A percentile compares a stretch with the other conserved stretches of the same genome.
These are phyloP conservation scores for Drosophila sturtevanti DNA, from an alignment of 1,140 invertebrate species.

Conservation along the genomic window DNA sequence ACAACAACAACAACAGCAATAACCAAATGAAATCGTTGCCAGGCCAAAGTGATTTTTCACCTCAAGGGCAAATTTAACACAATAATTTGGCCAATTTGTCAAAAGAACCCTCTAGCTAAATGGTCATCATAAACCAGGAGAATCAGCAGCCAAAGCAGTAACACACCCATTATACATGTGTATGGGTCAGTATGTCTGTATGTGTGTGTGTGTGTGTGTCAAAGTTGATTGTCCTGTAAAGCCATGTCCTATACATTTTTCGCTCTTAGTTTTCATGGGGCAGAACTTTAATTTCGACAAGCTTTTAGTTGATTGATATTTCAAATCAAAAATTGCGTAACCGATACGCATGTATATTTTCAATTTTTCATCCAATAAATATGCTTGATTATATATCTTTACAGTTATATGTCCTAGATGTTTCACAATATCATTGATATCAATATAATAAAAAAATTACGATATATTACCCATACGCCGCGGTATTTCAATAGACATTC, in stretches of 20 bases:
- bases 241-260: conserved; percentile 23
- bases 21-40: conserved; percentile 43
- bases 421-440: too few relatives aligned
- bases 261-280: conserved; percentile 6
- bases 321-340: neutral
- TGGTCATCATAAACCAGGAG: conserved; percentile 67
- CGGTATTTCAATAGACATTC: neutral
- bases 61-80: conserved; percentile 82
- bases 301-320: conserved; percentile 4
- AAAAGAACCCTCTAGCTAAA: conserved; percentile 80
- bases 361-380: neutral
- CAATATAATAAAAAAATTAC: too few relatives aligned
- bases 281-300: neutral
- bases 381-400: too few relatives aligned
- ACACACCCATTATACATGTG: conserved; percentile 10
- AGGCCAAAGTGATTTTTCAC: conserved; percentile 81
- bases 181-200: neutral
- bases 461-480: neutral
- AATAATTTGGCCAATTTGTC: conserved; percentile 82
- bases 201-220: conserved; percentile 3
- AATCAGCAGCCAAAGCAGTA: conserved; percentile 23
- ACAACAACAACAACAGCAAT: conserved; percentile 12
- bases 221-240: conserved; percentile 66
- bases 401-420: too few relatives aligned
- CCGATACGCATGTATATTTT: neutral